phyloP scores from a whole-genome alignment of 2,113 vertebrate genomes.

The Marmota flaviventris region DNA sequence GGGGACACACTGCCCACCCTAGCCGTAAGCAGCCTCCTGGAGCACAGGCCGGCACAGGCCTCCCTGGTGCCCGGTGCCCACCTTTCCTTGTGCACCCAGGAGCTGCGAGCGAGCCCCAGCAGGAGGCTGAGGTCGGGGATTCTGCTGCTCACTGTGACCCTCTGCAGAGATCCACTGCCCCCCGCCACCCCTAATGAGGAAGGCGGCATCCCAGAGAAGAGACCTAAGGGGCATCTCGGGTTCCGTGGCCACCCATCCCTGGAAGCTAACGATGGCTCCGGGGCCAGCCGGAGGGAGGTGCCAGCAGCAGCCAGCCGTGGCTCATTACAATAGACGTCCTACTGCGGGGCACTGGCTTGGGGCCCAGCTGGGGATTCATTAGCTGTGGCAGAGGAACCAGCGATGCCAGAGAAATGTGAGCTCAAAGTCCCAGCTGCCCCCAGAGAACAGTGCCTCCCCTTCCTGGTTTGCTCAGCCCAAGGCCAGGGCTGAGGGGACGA shows the following conservation, averaged over 20 bases:
- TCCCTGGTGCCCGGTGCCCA: too few species aligned
- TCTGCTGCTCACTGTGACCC: not conserved
- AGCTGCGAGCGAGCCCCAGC: too few species aligned
- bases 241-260: not conserved
- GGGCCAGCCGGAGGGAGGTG: not conserved
- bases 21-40: not conserved
- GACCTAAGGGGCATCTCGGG: not conserved
- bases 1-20: not conserved
- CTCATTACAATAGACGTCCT: not conserved
- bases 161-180: not conserved
- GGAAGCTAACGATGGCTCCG: not conserved
- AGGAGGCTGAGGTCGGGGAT: not conserved
- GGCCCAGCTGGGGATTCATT: not conserved
- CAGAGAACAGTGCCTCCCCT: not conserved
- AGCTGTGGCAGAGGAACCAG: not conserved
- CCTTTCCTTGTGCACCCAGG: not conserved
- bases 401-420: accelerated
- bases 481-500: not conserved
- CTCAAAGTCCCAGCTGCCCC: not conserved
- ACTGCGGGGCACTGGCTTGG: not conserved
- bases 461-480: accelerated
- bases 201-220: not conserved
- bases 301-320: not conserved
- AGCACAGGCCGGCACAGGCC: not conserved
- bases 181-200: not conserved